Evolutionary conservation across 2,113 vertebrate genomes (phyloP).

Genomic region (Mellivora capensis): DNA sequence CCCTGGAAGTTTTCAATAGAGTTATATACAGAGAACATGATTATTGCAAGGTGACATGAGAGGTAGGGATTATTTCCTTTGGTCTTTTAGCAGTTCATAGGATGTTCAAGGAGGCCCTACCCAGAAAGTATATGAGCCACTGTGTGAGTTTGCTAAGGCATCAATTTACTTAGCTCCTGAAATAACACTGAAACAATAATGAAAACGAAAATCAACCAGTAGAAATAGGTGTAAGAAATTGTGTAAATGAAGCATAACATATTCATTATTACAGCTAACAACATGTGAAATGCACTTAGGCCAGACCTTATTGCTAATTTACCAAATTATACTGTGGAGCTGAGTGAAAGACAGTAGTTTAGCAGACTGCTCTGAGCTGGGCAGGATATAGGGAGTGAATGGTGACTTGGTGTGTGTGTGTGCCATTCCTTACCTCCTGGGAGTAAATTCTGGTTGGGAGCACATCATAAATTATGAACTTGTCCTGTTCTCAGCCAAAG

Average conservation of each 20-base stretch:
- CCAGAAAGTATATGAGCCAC: neutral
- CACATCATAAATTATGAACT: neutral
- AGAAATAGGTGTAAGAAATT: conserved; percentile 67
- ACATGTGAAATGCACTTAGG: conserved; percentile 66
- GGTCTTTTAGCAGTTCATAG: neutral
- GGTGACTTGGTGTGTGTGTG: neutral
- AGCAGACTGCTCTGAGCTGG: conserved; percentile 34
- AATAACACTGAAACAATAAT: conserved; percentile 73
- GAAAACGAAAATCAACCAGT: conserved; percentile 67
- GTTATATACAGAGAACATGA: neutral
- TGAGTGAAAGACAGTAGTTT: conserved; percentile 4
- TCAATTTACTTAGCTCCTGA: conserved; percentile 67
- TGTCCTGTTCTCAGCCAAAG: neutral
- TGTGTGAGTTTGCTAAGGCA: conserved; percentile 42
- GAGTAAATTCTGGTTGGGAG: neutral
- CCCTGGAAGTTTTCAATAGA: neutral
- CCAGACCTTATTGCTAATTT: conserved; percentile 61
- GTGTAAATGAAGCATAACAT: conserved; percentile 74
- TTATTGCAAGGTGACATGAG: neutral
- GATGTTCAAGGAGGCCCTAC: neutral
- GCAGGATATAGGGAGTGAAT: neutral
- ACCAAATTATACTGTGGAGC: conserved; percentile 55
- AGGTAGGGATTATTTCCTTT: neutral
- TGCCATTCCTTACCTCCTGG: conserved; percentile 9
- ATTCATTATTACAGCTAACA: conserved; percentile 72